Percentiles rank a stretch among this genome's conserved stretches.
phyloP scores from a whole-genome alignment of 2,797 vertebrate species.

The Cynodonichthys magdalenae region DNA sequence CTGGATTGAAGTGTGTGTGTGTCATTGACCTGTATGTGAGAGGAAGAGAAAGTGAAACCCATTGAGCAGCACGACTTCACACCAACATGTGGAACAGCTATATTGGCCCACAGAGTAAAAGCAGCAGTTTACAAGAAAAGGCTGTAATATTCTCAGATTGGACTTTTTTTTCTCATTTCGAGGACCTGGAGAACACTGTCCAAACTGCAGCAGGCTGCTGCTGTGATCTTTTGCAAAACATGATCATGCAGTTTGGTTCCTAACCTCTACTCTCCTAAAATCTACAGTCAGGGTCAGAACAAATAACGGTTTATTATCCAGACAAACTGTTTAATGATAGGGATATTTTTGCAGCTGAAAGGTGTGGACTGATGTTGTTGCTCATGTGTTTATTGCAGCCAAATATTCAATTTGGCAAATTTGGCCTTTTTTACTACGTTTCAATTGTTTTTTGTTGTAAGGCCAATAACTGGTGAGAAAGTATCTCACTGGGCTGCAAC shows the following conservation, averaged over 20 bases:
- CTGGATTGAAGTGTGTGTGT: neutral
- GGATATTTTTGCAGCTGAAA: neutral
- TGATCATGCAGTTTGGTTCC: neutral
- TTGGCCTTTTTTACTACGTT: neutral
- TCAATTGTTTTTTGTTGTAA: too few species aligned
- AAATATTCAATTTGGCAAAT: too few species aligned
- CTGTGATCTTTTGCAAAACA: neutral
- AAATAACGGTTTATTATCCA: too few species aligned
- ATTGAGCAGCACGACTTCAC: neutral
- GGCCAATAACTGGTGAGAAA: too few species aligned
- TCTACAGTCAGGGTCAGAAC: neutral
- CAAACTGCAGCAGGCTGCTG: too few species aligned
- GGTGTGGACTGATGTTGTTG: neutral
- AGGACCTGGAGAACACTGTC: neutral
- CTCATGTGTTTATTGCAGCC: too few species aligned
- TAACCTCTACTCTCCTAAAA: neutral
- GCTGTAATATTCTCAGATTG: neutral
- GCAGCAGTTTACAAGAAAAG: neutral
- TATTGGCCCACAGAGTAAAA: neutral
- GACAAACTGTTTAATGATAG: too few species aligned
- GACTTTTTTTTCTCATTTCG: too few species aligned
- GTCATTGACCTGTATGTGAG: neutral
- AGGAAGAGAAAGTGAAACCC: conserved; percentile 2
- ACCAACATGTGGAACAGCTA: neutral
- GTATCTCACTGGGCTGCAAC: too few species aligned